Conservation (phyloP, 2,113 vertebrate species). For the Coptodon rendalli region DNA sequence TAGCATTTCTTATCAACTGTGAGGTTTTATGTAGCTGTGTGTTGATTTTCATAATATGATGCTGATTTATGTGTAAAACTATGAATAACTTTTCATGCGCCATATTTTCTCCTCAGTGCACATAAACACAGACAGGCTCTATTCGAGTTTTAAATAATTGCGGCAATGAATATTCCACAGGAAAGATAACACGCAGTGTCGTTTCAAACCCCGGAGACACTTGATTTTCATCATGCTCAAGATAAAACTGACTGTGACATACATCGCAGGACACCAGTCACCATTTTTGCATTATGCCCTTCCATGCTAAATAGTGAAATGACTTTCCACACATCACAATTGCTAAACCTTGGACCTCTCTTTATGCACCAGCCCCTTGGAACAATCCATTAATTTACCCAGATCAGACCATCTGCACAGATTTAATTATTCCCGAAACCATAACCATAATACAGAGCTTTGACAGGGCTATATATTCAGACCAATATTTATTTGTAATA, state of each 20-base stretch:
- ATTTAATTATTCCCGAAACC: slow-evolving; percentile 69
- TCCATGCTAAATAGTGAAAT: slow-evolving; percentile 37
- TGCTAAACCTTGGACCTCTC: background rate
- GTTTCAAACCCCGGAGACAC: slow-evolving; percentile 44
- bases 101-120: slow-evolving; percentile 30
- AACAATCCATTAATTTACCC: slow-evolving; percentile 56
- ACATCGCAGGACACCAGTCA: slow-evolving; percentile 34
- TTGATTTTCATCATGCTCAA: slow-evolving; percentile 44
- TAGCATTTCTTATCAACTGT: background rate
- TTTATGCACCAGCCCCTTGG: background rate
- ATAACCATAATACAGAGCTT: slow-evolving; percentile 56
- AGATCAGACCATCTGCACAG: slow-evolving; percentile 63
- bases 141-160: slow-evolving; percentile 53
- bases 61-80: slow-evolving; percentile 62
- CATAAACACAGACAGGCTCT: slow-evolving; percentile 35
- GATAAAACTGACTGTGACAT: slow-evolving; percentile 60
- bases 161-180: slow-evolving; percentile 58
- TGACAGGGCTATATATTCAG: slow-evolving; percentile 69
- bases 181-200: slow-evolving; percentile 39
- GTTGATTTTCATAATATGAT: slow-evolving; percentile 60
- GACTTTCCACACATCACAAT: slow-evolving; percentile 23
- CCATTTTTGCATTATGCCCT: slow-evolving; percentile 54
- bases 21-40: slow-evolving; percentile 28
- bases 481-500: slow-evolving; percentile 72
- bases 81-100: slow-evolving; percentile 45